phyloP scores from a whole-genome alignment of 1,140 invertebrate genomes.

The Cyphomyrmex costatus region DNA sequence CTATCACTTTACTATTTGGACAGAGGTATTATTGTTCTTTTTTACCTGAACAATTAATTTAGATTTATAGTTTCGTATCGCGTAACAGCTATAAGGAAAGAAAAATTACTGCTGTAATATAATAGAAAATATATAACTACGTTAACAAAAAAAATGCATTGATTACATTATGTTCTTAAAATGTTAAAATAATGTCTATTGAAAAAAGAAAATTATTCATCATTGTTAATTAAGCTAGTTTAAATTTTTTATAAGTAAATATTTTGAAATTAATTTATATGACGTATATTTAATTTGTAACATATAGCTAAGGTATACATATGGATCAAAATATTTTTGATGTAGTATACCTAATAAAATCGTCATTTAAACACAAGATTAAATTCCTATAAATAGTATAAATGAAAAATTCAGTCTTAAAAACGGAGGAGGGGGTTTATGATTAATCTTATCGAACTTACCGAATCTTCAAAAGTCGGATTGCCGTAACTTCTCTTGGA shows the following conservation, averaged over 20 bases:
- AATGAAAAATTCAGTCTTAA: not conserved
- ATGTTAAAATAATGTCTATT: not conserved
- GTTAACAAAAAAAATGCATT: not conserved
- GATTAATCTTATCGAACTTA: constrained; percentile 83
- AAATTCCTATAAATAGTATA: not conserved
- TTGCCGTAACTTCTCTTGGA: constrained; percentile 97
- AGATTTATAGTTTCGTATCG: constrained; percentile 62
- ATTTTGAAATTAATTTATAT: constrained; percentile 8
- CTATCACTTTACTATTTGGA: not conserved
- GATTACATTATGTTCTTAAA: not conserved
- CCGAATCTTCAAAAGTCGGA: constrained; percentile 96
- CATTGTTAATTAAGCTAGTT: not conserved
- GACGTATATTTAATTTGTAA: not conserved
- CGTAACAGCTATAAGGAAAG: constrained; percentile 68
- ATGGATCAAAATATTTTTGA: not conserved
- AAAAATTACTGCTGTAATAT: constrained; percentile 50
- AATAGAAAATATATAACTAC: not conserved
- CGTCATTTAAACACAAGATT: constrained; percentile 10
- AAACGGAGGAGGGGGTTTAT: not conserved
- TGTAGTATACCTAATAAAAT: not conserved
- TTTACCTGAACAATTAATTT: constrained; percentile 63
- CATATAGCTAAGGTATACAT: not conserved
- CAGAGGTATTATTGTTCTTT: not conserved
- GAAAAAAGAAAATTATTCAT: not conserved
- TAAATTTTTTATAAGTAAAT: not conserved